phyloP scores from a whole-genome alignment of 2,797 vertebrate species.

The Siniperca scherzeri region DNA sequence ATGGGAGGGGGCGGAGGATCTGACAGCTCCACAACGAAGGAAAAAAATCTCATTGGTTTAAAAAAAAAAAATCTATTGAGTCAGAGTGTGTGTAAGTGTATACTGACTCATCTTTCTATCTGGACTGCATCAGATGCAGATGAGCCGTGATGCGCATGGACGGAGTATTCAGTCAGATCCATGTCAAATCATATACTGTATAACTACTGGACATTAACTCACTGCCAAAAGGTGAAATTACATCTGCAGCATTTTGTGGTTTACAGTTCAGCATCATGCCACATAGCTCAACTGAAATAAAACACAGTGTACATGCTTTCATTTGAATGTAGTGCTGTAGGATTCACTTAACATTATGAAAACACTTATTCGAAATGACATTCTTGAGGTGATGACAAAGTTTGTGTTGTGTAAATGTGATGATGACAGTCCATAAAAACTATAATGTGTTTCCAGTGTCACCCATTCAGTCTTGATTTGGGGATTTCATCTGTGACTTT shows the following conservation, averaged over 20 bases:
- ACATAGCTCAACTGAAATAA: not conserved
- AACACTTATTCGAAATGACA: not conserved
- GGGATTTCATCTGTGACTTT: not conserved
- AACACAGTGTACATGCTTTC: not conserved
- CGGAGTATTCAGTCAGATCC: slow-evolving; percentile 10
- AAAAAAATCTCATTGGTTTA: slow-evolving; percentile 42
- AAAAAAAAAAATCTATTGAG: slow-evolving; percentile 47
- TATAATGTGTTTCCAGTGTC: not conserved
- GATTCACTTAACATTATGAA: not conserved
- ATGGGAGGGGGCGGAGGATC: slow-evolving; percentile 62
- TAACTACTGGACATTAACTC: not conserved
- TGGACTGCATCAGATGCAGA: slow-evolving; percentile 51
- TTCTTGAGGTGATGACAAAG: not conserved
- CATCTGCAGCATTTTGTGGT: not conserved
- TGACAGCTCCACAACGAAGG: slow-evolving; percentile 58
- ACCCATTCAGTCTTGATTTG: not conserved
- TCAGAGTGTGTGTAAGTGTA: slow-evolving; percentile 50
- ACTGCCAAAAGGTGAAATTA: not conserved
- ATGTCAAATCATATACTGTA: slow-evolving; percentile 19
- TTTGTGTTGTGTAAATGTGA: not conserved
- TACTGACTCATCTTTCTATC: slow-evolving; percentile 56
- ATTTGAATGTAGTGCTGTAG: not conserved
- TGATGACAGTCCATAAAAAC: not conserved
- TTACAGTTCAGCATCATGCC: not conserved
- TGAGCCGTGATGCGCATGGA: slow-evolving; percentile 47